Evolutionary conservation across 2,797 vertebrate species (phyloP).

Genomic region (Pipistrellus nathusii): DNA sequence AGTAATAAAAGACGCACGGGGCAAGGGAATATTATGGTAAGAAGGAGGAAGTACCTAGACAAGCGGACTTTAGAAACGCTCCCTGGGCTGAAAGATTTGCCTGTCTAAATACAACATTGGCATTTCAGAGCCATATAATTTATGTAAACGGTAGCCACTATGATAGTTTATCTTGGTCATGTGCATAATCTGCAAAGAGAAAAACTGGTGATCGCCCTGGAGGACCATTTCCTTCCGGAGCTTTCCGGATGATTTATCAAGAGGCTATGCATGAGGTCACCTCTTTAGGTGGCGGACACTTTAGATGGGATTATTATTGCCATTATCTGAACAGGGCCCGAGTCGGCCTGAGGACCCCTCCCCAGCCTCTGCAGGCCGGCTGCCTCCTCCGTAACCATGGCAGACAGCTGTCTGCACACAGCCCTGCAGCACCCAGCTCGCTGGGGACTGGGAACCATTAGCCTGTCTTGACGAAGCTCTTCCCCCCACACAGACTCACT

Average conservation of each 20-base stretch:
- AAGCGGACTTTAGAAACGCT: slow-evolving; percentile 58
- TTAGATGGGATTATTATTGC: neutral
- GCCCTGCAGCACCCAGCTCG: slow-evolving; percentile 8
- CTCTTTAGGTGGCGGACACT: slow-evolving; percentile 46
- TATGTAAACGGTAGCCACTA: slow-evolving; percentile 65
- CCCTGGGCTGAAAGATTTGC: slow-evolving; percentile 63
- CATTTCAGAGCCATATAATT: slow-evolving; percentile 76
- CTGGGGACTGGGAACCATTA: slow-evolving; percentile 77
- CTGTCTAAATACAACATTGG: slow-evolving; percentile 62
- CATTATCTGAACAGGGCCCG: neutral
- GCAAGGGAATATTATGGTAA: slow-evolving; percentile 63
- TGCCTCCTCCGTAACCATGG: neutral
- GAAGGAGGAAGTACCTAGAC: slow-evolving; percentile 66
- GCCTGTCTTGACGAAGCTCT: neutral
- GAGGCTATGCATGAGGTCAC: neutral
- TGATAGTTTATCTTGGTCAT: slow-evolving; percentile 69
- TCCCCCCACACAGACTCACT: neutral
- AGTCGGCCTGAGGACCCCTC: neutral
- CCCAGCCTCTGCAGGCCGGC: neutral
- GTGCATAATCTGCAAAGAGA: slow-evolving; percentile 50
- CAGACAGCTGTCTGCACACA: slow-evolving; percentile 48
- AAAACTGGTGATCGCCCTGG: neutral
- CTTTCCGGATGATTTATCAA: slow-evolving; percentile 65
- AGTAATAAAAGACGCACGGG: slow-evolving; percentile 71
- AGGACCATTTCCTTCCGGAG: slow-evolving; percentile 40